These are phyloP conservation scores for Phataginus tetradactyla DNA, from an alignment of 2,797 vertebrate genomes.

Conservation along the genomic window DNA sequence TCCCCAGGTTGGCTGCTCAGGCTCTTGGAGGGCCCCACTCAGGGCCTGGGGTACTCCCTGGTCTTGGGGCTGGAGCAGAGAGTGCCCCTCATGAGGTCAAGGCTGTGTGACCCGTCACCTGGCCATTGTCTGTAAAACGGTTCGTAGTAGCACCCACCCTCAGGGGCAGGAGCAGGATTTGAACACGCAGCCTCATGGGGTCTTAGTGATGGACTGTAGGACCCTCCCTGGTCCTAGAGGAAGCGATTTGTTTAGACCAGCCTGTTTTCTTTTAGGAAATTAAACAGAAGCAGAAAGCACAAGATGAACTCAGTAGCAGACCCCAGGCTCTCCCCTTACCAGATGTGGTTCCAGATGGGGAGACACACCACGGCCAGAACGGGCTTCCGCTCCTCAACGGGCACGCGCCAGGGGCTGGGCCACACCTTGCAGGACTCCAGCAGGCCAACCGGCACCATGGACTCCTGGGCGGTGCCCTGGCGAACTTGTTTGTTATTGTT, in stretches of 20 bases:
- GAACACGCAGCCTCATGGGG: accelerated
- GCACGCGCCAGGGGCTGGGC: conserved; percentile 86
- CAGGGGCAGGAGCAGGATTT: not conserved
- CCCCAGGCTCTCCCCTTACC: conserved; percentile 94
- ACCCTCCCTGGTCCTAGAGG: not conserved
- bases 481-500: conserved; percentile 98
- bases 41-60: no score
- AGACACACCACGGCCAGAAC: conserved; percentile 92
- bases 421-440: conserved; percentile 90
- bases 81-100: no score
- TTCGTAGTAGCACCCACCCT: accelerated
- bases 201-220: accelerated
- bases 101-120: no score
- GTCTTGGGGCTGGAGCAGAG: no score
- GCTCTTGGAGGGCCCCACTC: no score
- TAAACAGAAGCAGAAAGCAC: conserved; percentile 94
- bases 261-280: conserved; percentile 89
- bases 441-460: conserved; percentile 97
- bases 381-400: conserved; percentile 91
- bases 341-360: conserved; percentile 95
- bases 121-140: not conserved
- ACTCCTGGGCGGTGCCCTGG: conserved; percentile 95
- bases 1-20: no score
- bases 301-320: conserved; percentile 92
- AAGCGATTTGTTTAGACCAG: not conserved